Base-by-base conservation (phyloP, 2,888 invertebrate genomes). In the Lycophotia porphyrea region DNA sequence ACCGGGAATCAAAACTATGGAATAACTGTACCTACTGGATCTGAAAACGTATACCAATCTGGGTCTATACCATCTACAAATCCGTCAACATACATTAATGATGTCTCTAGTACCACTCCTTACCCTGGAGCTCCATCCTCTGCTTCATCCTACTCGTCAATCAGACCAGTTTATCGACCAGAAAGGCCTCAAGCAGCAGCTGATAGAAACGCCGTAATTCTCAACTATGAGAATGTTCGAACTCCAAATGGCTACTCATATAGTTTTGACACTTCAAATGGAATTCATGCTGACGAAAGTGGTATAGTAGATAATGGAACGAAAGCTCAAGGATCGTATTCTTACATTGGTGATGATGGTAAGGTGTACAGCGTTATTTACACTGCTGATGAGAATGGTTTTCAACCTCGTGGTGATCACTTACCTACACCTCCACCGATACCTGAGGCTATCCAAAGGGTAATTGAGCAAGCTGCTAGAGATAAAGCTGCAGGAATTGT, bases 351-450 rank as follows among this genome's bases (percentile, higher is more conserved):
- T 66, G 95, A 96, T 85, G 95, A 96, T 88, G 96, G 95, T 39
- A 94, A 94, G 86, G 36, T 92, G 0, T 96, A 95, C 49, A 92
- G 87, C 52, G 88, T 96, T 1, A 84, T 84, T 42, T 96, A 96
- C 67, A 92, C 94, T 4, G 96, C 96, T 60, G 95, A 96, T 89
- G 95, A 96, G 88, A 94, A 95, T 84, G 96, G 96, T 1, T 96
- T 94, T 70, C 90, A 84, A 84, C 94, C 96, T 5, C 88, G 80
- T 47, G 95, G 96, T 72, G 95, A 94, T 76, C 96, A 96, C 86
- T 88, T 96, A 44, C 96, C 96, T 18, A 95, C 96, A 5, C 93
- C 93, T 71, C 96, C 95, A 5, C 95, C 95, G 0, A 91, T 95
- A 71, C 95, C 96, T 66, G 93, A 93, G 82, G 95, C 93, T 39